Percentiles rank a stretch among this genome's conserved stretches.
Evolutionary conservation across 2,113 vertebrate genomes (phyloP).

Genomic region (Camelus bactrianus): DNA sequence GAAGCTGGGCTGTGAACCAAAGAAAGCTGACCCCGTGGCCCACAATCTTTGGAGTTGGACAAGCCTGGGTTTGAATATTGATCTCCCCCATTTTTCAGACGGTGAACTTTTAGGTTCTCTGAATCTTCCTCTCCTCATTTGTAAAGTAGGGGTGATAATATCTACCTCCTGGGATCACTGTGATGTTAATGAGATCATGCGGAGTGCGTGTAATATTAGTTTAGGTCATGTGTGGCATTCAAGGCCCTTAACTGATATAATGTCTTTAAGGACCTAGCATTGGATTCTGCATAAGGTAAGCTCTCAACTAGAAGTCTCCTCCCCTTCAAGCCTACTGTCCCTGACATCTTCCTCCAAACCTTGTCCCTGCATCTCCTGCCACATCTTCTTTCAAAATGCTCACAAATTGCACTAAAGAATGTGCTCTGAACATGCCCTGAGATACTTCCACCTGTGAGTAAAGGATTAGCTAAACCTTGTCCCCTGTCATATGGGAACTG

Average conservation of each 20-base stretch:
- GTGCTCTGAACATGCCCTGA: neutral
- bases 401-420: neutral
- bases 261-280: neutral
- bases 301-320: neutral
- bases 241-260: neutral
- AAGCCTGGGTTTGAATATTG: neutral
- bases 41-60: neutral
- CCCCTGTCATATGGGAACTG: neutral
- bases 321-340: neutral
- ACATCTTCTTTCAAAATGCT: neutral
- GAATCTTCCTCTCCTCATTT: neutral
- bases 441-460: neutral
- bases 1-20: neutral
- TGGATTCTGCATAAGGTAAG: neutral
- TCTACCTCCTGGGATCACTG: neutral
- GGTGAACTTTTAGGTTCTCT: neutral
- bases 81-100: neutral
- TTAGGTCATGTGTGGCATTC: neutral
- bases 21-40: neutral
- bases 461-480: neutral
- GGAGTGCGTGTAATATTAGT: neutral
- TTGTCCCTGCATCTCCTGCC: neutral
- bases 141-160: neutral
- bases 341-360: neutral
- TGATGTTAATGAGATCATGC: neutral